phyloP scores from a whole-genome alignment of 2,113 vertebrate species.

The Trogon melanurus region DNA sequence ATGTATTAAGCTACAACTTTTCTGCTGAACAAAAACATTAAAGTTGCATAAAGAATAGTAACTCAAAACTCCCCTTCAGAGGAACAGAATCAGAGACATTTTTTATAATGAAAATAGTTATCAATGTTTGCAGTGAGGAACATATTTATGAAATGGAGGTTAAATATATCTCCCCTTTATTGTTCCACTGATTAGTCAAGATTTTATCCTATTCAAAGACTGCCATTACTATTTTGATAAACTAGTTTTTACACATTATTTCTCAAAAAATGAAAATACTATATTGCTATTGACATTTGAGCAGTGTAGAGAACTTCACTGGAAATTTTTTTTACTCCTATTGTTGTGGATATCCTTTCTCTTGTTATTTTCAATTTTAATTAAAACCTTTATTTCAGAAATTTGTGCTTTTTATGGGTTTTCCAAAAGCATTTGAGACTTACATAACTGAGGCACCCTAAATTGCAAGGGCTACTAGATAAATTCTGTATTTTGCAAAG shows the following conservation, averaged over 20 bases:
- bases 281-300: background rate
- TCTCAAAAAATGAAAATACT: background rate
- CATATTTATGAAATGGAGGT: background rate
- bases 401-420: background rate
- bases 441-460: background rate
- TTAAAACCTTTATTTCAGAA: background rate
- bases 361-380: background rate
- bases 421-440: background rate
- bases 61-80: background rate
- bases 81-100: background rate
- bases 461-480: background rate
- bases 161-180: background rate
- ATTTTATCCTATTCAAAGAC: background rate
- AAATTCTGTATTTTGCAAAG: background rate
- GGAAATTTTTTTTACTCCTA: background rate
- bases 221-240: background rate
- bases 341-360: background rate
- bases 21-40: background rate
- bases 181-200: background rate
- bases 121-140: background rate
- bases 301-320: background rate
- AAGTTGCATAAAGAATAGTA: background rate
- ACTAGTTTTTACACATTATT: background rate
- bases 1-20: background rate
- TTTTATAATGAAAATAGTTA: background rate